Percentiles rank a stretch among this genome's conserved stretches.
Evolutionary conservation across 2,797 vertebrate genomes (phyloP).

Genomic region (Argentina silus): DNA sequence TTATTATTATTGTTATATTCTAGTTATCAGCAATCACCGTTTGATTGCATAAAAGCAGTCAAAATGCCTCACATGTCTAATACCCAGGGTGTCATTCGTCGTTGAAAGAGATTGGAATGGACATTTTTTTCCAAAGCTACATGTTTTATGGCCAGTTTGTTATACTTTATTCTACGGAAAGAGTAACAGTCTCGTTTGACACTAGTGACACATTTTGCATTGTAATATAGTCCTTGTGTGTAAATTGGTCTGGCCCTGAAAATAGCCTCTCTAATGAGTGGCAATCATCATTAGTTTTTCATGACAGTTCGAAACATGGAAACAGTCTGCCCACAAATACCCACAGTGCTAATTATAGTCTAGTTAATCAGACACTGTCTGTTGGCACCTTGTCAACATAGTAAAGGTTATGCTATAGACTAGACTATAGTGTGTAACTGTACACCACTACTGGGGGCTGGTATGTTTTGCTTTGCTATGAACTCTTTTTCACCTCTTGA

Average conservation of each 20-base stretch:
- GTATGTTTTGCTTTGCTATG: background rate
- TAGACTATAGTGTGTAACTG: background rate
- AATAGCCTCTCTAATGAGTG: background rate
- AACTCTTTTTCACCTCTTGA: slow-evolving; percentile 57
- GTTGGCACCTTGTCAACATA: slow-evolving; percentile 17
- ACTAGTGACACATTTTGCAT: background rate
- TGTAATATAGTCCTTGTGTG: background rate
- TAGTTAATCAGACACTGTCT: slow-evolving; percentile 20
- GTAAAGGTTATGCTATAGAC: background rate
- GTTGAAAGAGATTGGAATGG: too few relatives aligned
- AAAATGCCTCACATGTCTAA: too few relatives aligned
- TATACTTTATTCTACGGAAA: background rate
- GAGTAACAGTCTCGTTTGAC: background rate
- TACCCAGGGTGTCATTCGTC: too few relatives aligned
- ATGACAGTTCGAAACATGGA: slow-evolving; percentile 17
- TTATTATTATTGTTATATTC: too few relatives aligned
- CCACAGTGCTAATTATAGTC: background rate
- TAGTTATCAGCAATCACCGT: too few relatives aligned
- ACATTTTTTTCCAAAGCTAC: too few relatives aligned
- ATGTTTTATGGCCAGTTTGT: too few relatives aligned
- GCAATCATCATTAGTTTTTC: slow-evolving; percentile 2
- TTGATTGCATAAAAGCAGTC: too few relatives aligned
- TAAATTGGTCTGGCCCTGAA: background rate
- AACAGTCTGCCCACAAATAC: slow-evolving; percentile 19
- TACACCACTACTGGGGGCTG: background rate